Evolutionary conservation across 2,888 invertebrate genomes (phyloP).

Genomic region (Hypsopygia costalis): DNA sequence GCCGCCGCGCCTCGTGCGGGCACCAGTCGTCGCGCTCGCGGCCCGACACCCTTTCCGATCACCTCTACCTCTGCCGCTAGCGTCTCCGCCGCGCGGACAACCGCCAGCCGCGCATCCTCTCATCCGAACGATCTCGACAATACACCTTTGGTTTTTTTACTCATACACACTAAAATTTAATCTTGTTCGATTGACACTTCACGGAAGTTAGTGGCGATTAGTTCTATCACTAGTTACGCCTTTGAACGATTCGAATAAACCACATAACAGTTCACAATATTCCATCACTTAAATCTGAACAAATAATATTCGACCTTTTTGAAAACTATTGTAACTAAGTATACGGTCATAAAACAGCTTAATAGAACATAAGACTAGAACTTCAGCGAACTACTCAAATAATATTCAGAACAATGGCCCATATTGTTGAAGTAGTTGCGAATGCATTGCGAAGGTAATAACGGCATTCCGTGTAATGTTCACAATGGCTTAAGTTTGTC

Average conservation of each 20-base stretch:
- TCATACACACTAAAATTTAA: constrained; percentile 25
- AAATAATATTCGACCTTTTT: constrained; percentile 33
- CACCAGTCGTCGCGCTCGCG: constrained; percentile 78
- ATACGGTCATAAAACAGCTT: neutral
- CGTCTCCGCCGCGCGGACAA: constrained; percentile 59
- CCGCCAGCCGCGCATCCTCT: constrained; percentile 65
- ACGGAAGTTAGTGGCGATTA: constrained; percentile 20
- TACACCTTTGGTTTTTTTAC: constrained; percentile 26
- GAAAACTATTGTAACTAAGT: constrained; percentile 27
- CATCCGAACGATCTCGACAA: constrained; percentile 45
- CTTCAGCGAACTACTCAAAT: constrained; percentile 24
- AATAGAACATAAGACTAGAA: constrained; percentile 10
- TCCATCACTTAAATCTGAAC: constrained; percentile 44
- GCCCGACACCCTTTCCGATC: constrained; percentile 76
- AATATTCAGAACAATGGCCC: constrained; percentile 22
- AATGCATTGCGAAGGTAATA: constrained; percentile 37
- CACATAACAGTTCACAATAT: constrained; percentile 34
- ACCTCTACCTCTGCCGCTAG: constrained; percentile 49
- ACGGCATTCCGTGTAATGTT: constrained; percentile 35
- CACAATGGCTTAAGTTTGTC: constrained; percentile 52
- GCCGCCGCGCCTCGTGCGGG: constrained; percentile 76
- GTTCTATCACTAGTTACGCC: constrained; percentile 32
- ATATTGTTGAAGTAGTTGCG: constrained; percentile 25
- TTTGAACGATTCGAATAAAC: constrained; percentile 22
- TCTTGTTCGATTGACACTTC: constrained; percentile 21